These are phyloP conservation scores for Aphaenogaster ashmeadi DNA, from an alignment of 1,140 invertebrate species.

Conservation along the genomic window DNA sequence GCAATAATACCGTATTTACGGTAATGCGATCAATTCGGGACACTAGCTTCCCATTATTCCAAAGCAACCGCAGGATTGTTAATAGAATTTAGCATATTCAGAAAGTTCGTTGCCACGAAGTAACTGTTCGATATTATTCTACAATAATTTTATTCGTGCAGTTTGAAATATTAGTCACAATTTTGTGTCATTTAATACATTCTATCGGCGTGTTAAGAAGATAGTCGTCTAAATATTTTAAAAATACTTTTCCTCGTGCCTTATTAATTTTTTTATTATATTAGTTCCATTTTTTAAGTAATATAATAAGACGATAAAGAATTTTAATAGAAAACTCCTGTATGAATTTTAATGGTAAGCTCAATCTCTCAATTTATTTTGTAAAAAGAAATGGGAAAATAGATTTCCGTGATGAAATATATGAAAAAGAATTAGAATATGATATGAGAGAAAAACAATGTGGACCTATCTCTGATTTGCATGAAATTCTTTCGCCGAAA, in stretches of 20 bases:
- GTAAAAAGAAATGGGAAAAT: background rate
- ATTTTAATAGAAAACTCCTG: slow-evolving; percentile 19
- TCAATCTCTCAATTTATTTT: background rate
- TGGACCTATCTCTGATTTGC: slow-evolving; percentile 42
- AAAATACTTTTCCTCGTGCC: background rate
- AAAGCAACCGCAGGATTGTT: background rate
- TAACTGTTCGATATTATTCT: slow-evolving; percentile 18
- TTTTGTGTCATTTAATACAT: background rate
- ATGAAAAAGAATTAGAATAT: slow-evolving; percentile 42
- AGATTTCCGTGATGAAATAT: slow-evolving; percentile 32
- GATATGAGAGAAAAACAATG: slow-evolving; percentile 32
- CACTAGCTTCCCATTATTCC: background rate
- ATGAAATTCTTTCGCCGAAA: slow-evolving; percentile 44
- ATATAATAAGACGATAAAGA: background rate
- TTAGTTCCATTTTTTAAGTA: background rate
- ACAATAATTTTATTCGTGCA: background rate
- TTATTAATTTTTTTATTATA: slow-evolving; percentile 4
- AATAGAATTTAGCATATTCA: slow-evolving; percentile 17
- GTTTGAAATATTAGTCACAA: background rate
- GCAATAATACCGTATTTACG: background rate
- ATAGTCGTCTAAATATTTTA: background rate
- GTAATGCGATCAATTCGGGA: background rate
- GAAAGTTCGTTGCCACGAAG: background rate
- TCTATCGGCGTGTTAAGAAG: background rate
- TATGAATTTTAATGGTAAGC: background rate